Conservation (phyloP, 2,797 vertebrate species). For the Sebastolobus altivelis region DNA sequence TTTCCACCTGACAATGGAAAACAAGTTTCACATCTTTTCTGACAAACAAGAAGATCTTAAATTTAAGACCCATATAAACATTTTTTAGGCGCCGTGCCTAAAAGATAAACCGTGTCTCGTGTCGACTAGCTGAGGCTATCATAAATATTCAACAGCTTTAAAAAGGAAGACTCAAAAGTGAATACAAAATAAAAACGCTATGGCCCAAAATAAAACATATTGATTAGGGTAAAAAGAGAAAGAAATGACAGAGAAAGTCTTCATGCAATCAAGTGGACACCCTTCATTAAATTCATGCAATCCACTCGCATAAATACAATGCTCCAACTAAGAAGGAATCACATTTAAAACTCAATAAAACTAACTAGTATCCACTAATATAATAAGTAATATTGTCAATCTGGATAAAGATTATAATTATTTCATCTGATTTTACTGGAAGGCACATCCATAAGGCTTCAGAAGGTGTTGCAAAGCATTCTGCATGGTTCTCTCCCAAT, state of each 20-base stretch:
- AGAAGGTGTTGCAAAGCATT: constrained; percentile 91
- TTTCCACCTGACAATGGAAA: constrained; percentile 39
- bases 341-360: constrained; percentile 79
- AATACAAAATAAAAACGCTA: constrained; percentile 72
- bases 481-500: constrained; percentile 85
- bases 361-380: constrained; percentile 58
- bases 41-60: constrained; percentile 34
- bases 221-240: constrained; percentile 43
- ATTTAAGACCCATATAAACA: constrained; percentile 34
- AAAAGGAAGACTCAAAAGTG: constrained; percentile 89
- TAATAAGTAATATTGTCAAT: constrained; percentile 64
- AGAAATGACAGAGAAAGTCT: constrained; percentile 62
- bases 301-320: constrained; percentile 78
- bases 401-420: constrained; percentile 87
- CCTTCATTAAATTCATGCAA: constrained; percentile 82
- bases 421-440: constrained; percentile 87
- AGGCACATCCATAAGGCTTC: constrained; percentile 98
- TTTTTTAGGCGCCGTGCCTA: constrained; percentile 31
- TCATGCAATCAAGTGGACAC: constrained; percentile 76
- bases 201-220: constrained; percentile 71
- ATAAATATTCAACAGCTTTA: constrained; percentile 66
- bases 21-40: constrained; percentile 50
- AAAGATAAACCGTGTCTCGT: constrained; percentile 40
- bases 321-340: constrained; percentile 68
- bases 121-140: constrained; percentile 27